Evolutionary conservation across 2,797 vertebrate genomes (phyloP), one percentile per base, ranked within the genome.

Genomic region (Pempheris klunzingeri): DNA sequence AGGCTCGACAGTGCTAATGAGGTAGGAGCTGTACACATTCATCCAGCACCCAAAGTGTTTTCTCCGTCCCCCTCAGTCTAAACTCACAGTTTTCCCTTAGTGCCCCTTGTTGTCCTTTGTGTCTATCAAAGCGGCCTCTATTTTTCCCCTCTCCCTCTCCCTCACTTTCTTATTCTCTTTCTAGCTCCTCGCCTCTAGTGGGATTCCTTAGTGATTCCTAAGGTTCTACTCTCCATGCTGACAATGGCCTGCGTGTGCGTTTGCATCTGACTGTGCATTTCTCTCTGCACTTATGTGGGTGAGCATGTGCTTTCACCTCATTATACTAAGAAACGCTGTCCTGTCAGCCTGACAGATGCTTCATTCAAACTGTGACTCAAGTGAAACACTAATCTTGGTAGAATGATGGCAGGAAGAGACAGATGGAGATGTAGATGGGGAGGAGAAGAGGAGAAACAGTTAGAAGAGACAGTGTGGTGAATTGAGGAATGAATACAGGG

Each of bases 51-150:
- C 14, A 14, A 61, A 79, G 74, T 82, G 73, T 76, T 73, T 81
- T 77, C 71, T 77, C 76, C 52, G 22, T 63, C 43, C 4, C 50
- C 76, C 41, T 71, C 58, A 44, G 66, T 59, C 61, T 82, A 79
- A 90, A 86, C 73, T 71, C 73, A 68, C 34, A 65, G 34, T 74
- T 83, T 15, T 73, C 52, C 46, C 47, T 22, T 32, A 52, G 49
- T 52, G 58, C 41, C 52, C 60, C 60, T 52, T 64, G 64, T 60
- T 71, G 78, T 79, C 70, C 60, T 58, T 61, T 80, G 63, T 75
- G 67, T 85, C 83, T 83, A 38, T 80, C 81, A 84, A 87, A 81
- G 68, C 75, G 44, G 62, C 50, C 73, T 54, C 28, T 74, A 39
- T 65, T 10, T 65, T 66, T 53, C 36, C 28, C 30, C 36, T 49